Evolutionary conservation across 2,113 vertebrate species (phyloP).

Genomic region (Oryzias woworae): DNA sequence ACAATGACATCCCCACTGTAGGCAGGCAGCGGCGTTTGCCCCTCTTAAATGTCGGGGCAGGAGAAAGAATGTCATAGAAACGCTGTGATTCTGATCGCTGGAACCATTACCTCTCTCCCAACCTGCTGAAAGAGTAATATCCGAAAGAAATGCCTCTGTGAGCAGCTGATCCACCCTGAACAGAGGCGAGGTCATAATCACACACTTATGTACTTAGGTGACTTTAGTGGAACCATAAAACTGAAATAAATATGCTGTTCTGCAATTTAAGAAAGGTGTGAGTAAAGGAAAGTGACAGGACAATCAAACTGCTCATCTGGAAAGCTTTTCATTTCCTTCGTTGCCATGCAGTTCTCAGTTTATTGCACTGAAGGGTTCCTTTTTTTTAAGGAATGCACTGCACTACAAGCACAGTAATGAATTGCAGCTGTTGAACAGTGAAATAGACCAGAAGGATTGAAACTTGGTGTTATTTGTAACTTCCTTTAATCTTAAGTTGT

Average conservation of each 20-base stretch:
- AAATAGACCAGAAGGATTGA: conserved; percentile 20
- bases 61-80: conserved; percentile 51
- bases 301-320: conserved; percentile 31
- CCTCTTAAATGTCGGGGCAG: conserved; percentile 60
- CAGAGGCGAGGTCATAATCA: conserved; percentile 45
- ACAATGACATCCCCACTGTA: conserved; percentile 11
- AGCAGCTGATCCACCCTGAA: conserved; percentile 20
- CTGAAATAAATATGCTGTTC: conserved; percentile 37
- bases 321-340: conserved; percentile 36
- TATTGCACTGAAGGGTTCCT: conserved; percentile 33
- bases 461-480: too few species aligned
- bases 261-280: conserved; percentile 44
- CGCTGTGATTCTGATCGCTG: conserved; percentile 43
- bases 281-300: conserved; percentile 25
- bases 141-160: conserved; percentile 39
- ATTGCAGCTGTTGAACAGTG: conserved; percentile 8
- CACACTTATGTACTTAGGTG: conserved; percentile 46
- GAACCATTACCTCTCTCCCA: conserved; percentile 51
- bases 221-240: conserved; percentile 61
- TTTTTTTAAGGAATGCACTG: conserved; percentile 1
- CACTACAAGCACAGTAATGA: conserved; percentile 5
- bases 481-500: too few species aligned
- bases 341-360: conserved; percentile 33
- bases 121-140: conserved; percentile 59
- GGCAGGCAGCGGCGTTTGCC: conserved; percentile 12